phyloP scores from a whole-genome alignment of 2,797 vertebrate genomes.

The Sebastes oblongus region DNA sequence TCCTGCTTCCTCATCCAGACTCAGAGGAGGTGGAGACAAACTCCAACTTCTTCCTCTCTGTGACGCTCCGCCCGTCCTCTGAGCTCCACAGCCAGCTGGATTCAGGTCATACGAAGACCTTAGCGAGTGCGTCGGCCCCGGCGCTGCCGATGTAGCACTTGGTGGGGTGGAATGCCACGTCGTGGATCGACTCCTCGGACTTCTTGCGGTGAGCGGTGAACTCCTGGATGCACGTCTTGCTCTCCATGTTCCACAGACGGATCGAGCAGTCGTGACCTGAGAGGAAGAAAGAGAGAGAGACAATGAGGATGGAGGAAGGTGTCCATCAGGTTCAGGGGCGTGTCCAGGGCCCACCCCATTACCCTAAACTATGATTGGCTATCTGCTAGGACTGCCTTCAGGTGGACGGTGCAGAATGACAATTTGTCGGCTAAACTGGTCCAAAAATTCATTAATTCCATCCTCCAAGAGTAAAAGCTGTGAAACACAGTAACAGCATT shows the following conservation, averaged over 20 bases:
- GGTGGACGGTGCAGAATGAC: no score
- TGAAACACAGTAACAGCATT: no score
- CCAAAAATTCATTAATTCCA: no score
- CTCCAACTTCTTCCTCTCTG: neutral
- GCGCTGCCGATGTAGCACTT: slow-evolving; percentile 95
- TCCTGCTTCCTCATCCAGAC: neutral
- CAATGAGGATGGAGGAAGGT: neutral
- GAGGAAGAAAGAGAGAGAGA: neutral
- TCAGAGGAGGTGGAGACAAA: neutral
- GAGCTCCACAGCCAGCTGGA: slow-evolving; percentile 6
- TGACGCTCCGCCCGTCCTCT: neutral
- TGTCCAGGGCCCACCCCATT: neutral
- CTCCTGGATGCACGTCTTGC: slow-evolving; percentile 96
- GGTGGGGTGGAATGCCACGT: slow-evolving; percentile 94
- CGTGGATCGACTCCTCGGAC: slow-evolving; percentile 94
- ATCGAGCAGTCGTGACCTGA: slow-evolving; percentile 94
- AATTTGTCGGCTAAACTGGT: no score
- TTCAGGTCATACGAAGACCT: slow-evolving; percentile 94
- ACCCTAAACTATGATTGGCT: neutral
- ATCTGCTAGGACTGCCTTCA: neutral
- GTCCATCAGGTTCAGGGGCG: neutral
- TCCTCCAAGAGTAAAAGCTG: no score
- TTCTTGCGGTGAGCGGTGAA: slow-evolving; percentile 97
- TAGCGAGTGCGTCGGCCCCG: slow-evolving; percentile 93
- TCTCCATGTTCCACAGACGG: slow-evolving; percentile 96